Conservation (phyloP, 1,140 invertebrate genomes). For the Nephila pilipes region DNA sequence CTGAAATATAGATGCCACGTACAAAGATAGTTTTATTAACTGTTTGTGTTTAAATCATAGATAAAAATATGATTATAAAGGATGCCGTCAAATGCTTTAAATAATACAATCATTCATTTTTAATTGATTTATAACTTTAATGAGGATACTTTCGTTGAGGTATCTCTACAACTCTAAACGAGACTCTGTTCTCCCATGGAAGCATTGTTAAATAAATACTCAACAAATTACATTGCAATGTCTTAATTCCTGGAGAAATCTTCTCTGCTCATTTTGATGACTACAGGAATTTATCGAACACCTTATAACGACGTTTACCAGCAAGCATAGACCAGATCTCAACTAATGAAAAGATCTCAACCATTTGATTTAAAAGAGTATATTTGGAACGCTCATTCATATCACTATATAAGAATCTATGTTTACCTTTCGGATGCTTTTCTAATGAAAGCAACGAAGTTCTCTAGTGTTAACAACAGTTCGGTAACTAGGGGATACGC, state of each 20-base stretch:
- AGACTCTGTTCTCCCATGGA: not conserved
- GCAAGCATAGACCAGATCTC: not conserved
- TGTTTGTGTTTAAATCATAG: no score
- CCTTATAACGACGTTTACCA: constrained; percentile 24
- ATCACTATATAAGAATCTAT: constrained; percentile 26
- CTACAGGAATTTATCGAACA: constrained; percentile 50
- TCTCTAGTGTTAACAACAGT: constrained; percentile 42
- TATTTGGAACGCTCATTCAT: constrained; percentile 33
- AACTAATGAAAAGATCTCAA: constrained; percentile 52
- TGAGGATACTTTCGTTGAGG: not conserved
- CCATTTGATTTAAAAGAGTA: constrained; percentile 48
- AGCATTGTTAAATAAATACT: not conserved
- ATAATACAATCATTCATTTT: no score
- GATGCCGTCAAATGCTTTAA: no score
- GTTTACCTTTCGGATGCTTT: constrained; percentile 56
- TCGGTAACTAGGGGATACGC: constrained; percentile 36
- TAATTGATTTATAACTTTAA: not conserved
- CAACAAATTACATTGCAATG: not conserved
- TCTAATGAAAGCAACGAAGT: constrained; percentile 52
- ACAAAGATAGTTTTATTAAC: no score
- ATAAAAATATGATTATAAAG: no score
- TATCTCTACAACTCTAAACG: not conserved
- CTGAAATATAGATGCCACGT: no score
- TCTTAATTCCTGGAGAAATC: constrained; percentile 16
- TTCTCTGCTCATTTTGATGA: constrained; percentile 39